Evolutionary conservation across 2,113 vertebrate species (phyloP).

Genomic region (Cephalopholis sonnerati): DNA sequence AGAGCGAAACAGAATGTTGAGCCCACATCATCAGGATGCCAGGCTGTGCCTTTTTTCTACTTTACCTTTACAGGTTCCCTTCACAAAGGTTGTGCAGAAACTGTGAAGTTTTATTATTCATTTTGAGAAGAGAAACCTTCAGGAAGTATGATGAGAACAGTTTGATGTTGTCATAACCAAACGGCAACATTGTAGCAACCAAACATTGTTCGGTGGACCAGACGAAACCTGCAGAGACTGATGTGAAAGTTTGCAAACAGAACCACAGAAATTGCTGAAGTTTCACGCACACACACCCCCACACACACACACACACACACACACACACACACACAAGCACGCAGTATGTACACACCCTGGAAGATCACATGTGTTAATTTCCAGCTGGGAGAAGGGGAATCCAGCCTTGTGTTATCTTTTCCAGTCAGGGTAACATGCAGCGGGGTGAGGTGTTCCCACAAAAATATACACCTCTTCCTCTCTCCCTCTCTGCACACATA

Average conservation of each 20-base stretch:
- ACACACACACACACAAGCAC: slow-evolving; percentile 8
- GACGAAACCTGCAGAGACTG: neutral
- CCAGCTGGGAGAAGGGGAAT: slow-evolving; percentile 72
- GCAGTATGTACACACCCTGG: slow-evolving; percentile 7
- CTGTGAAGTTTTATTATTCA: neutral
- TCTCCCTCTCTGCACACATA: slow-evolving; percentile 21
- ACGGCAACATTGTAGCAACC: neutral
- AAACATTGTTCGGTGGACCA: no score
- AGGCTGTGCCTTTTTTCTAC: no score
- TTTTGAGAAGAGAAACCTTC: neutral
- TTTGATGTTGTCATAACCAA: neutral
- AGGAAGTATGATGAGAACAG: no score
- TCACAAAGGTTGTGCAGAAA: neutral
- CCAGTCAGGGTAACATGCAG: slow-evolving; percentile 70
- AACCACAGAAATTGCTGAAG: neutral
- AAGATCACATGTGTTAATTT: slow-evolving; percentile 45
- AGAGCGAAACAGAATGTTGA: no score
- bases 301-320: neutral
- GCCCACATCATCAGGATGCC: no score
- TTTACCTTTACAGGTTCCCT: neutral
- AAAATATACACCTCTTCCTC: slow-evolving; percentile 81
- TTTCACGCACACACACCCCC: neutral
- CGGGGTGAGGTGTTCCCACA: slow-evolving; percentile 78
- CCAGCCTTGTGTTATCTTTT: slow-evolving; percentile 79
- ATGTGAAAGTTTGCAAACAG: neutral